Evolutionary conservation across 2,888 invertebrate species (phyloP), one percentile per base, ranked within the genome.

Genomic region (Melinaea menophilus): DNA sequence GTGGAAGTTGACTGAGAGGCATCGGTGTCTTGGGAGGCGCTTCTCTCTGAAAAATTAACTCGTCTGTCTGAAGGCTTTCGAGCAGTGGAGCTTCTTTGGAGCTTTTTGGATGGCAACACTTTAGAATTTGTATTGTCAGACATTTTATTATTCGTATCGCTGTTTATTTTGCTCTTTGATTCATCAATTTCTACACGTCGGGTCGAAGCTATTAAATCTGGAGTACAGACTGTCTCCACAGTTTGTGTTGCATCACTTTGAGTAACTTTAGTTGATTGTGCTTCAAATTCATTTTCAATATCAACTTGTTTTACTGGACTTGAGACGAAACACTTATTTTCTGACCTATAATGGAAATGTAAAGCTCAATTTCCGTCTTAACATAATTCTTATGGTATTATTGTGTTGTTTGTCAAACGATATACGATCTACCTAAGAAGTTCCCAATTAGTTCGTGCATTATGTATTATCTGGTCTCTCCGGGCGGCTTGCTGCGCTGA

Each of bases 381-480:
- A 22, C 9, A 5, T 9, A 9, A 9, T 7, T 41, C 41, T 41
- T 9, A 41, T 41, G 41, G 9, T 41, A 41, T 7, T 41, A 2
- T 5, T 41, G 9, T 41, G 11, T 41, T 11, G 41, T 41, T 7
- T 41, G 9, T 48, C n/a, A 48, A 3, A 60, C 31, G 22, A 13
- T 5, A 9, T 13, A 47, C 31, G n/a, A 55, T 46, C 47, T 48
- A 89, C 90, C 90, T 91, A 12, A 96, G 84, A 58, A 96, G 83
- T 80, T 96, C 96, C 96, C 96, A 96, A 78, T 96, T 96, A n/a
- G 95, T 95, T 69, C 95, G 92, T 2, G 96, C 96, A 77, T 96
- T 96, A 51, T 95, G 94, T 69, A 96, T 96, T 3, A 96, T 94
- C 81, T 96, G 95, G 79, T 96, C 96, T n/a, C 96, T 90, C 0